Evolutionary conservation across 2,888 invertebrate genomes (phyloP).

Genomic region (Chironomus riparius): DNA sequence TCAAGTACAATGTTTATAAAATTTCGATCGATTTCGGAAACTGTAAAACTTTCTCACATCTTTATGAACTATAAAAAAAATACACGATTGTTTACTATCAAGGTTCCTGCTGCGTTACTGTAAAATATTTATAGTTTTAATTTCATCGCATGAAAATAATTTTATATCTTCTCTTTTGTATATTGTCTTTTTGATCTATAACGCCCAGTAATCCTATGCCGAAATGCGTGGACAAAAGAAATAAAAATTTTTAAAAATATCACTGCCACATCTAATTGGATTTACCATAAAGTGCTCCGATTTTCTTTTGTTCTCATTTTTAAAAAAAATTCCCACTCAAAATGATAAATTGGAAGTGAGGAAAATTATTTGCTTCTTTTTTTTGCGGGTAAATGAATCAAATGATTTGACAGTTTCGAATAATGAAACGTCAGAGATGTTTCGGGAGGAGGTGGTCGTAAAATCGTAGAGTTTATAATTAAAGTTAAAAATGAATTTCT

Average conservation of each 20-base stretch:
- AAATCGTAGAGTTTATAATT: background rate
- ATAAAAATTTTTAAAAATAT: background rate
- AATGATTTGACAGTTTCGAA: background rate
- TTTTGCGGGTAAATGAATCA: background rate
- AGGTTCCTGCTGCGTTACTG: too few relatives aligned
- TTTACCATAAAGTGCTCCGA: background rate
- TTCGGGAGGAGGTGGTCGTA: background rate
- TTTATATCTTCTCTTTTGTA: too few relatives aligned
- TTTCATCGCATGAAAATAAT: too few relatives aligned
- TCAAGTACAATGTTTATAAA: too few relatives aligned
- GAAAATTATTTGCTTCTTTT: too few relatives aligned
- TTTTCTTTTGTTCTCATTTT: background rate
- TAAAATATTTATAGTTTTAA: too few relatives aligned
- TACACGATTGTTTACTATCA: background rate
- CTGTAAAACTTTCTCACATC: too few relatives aligned
- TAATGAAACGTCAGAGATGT: background rate
- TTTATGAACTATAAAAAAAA: background rate
- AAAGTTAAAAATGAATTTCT: too few relatives aligned
- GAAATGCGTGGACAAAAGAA: background rate
- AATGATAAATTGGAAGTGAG: too few relatives aligned
- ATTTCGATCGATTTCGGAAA: too few relatives aligned
- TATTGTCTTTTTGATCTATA: too few relatives aligned
- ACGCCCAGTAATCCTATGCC: too few relatives aligned
- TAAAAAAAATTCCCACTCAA: background rate
- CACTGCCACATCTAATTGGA: background rate